Percentiles rank a stretch among this genome's conserved stretches.
Conservation (phyloP, 2,797 vertebrate genomes). For the Pseudochirops cupreus region DNA sequence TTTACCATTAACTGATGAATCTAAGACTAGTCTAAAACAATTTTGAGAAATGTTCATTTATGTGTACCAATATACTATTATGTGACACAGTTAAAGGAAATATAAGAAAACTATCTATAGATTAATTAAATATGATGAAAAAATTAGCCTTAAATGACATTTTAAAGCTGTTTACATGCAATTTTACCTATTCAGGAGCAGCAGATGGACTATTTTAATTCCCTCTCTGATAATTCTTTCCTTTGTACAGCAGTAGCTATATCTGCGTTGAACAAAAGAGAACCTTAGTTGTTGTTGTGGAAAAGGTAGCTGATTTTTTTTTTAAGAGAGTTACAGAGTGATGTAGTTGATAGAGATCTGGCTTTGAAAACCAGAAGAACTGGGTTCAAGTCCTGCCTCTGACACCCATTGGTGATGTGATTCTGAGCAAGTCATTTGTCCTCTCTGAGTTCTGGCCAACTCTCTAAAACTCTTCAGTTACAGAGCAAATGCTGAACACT, state of each 20-base stretch:
- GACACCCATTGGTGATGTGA: background rate
- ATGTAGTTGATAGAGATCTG: background rate
- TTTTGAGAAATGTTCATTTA: background rate
- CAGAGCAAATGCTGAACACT: background rate
- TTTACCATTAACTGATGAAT: slow-evolving; percentile 15
- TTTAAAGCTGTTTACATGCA: background rate
- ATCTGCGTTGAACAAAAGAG: background rate
- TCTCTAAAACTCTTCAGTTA: background rate
- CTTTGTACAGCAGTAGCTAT: background rate
- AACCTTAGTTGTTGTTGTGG: background rate
- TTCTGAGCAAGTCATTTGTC: background rate
- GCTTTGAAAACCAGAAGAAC: background rate
- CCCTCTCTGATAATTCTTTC: background rate
- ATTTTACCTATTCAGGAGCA: background rate
- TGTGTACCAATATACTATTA: background rate
- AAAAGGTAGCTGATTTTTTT: background rate
- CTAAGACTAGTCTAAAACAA: background rate
- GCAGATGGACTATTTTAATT: background rate
- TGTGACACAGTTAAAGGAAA: background rate
- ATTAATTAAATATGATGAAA: background rate
- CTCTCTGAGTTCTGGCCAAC: background rate
- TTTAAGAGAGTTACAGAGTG: background rate
- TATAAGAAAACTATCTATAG: background rate
- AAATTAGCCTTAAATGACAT: background rate
- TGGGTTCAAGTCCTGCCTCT: background rate